Evolutionary conservation across 2,888 invertebrate genomes (phyloP).

Genomic region (Temnothorax ravouxi): DNA sequence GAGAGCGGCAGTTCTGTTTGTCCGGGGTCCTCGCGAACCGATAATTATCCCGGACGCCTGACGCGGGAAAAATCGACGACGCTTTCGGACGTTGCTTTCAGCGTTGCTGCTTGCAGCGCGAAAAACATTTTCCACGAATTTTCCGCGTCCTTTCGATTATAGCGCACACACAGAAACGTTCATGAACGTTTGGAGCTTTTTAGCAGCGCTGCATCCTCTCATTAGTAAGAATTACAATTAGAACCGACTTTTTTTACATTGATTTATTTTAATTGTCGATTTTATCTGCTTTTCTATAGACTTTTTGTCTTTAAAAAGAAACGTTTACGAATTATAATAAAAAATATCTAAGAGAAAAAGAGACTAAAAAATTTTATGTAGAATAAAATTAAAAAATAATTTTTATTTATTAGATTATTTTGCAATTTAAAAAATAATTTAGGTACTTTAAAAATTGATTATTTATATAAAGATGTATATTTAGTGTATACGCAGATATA

Average conservation of each 20-base stretch:
- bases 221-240: slow-evolving; percentile 39
- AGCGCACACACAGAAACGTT: slow-evolving; percentile 13
- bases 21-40: slow-evolving; percentile 47
- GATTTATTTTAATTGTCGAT: neutral
- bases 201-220: slow-evolving; percentile 23
- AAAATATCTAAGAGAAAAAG: neutral
- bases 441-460: no score
- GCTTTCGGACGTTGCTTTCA: slow-evolving; percentile 28
- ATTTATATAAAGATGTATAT: no score
- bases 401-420: neutral
- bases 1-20: slow-evolving; percentile 48
- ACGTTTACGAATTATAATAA: neutral
- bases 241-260: neutral
- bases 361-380: neutral
- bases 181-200: slow-evolving; percentile 20
- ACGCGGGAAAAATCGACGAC: slow-evolving; percentile 54
- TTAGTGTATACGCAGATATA: neutral
- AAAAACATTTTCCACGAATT: slow-evolving; percentile 52
- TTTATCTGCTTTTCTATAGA: neutral
- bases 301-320: neutral
- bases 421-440: no score
- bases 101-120: slow-evolving; percentile 58
- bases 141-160: slow-evolving; percentile 30
- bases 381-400: neutral
- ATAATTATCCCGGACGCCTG: slow-evolving; percentile 52